These are phyloP conservation scores for Acanthiza pusilla DNA, from an alignment of 2,797 vertebrate genomes.

Conservation along the genomic window DNA sequence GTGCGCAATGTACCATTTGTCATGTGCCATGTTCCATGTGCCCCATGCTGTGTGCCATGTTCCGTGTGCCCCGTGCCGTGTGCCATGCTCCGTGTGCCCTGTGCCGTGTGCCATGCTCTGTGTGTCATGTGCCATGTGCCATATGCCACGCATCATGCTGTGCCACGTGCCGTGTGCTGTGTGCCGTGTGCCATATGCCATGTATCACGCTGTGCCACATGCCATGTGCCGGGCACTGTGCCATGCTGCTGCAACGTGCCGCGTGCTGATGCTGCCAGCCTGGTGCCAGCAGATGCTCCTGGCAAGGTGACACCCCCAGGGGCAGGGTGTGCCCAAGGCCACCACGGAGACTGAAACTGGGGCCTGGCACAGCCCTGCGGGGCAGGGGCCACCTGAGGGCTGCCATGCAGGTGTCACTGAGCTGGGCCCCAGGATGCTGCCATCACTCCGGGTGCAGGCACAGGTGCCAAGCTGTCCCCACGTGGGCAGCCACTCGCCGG, in stretches of 20 bases:
- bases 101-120: fast-evolving
- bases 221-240: fast-evolving
- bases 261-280: not conserved
- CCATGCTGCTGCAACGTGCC: not conserved
- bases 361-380: fast-evolving
- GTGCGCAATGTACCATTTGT: fast-evolving
- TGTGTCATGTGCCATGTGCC: no score
- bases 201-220: fast-evolving
- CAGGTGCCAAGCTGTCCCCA: not conserved
- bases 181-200: fast-evolving
- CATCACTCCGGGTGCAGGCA: fast-evolving
- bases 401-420: fast-evolving
- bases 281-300: not conserved
- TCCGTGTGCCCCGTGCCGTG: not conserved
- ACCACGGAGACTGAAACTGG: not conserved
- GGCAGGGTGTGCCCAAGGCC: not conserved
- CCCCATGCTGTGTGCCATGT: fast-evolving
- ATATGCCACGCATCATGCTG: no score
- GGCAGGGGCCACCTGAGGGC: not conserved
- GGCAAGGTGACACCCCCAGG: not conserved
- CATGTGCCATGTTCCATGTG: fast-evolving
- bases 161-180: fast-evolving
- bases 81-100: fast-evolving
- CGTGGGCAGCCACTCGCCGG: fast-evolving
- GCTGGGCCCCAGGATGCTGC: not conserved